These are phyloP conservation scores for Dicycla oo DNA, from an alignment of 2,888 invertebrate genomes.

Conservation along the genomic window DNA sequence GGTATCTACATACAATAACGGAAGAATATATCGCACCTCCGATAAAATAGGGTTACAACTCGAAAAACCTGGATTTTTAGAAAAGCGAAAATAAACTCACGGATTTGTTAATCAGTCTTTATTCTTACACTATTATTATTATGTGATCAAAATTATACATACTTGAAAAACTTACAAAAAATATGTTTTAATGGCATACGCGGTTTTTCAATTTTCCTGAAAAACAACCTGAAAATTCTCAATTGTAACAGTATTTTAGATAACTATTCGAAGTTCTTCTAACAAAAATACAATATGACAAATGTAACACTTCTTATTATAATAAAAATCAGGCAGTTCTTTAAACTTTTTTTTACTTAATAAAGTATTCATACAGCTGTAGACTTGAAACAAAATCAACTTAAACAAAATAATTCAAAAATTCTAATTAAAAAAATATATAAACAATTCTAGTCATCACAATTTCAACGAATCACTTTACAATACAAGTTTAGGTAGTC, in stretches of 20 bases:
- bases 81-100: too few relatives aligned
- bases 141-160: too few relatives aligned
- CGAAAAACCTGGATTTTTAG: too few relatives aligned
- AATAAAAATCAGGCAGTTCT: neutral
- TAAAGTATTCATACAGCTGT: too few relatives aligned
- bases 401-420: too few relatives aligned
- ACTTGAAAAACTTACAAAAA: too few relatives aligned
- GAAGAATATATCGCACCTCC: neutral
- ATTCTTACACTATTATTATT: too few relatives aligned
- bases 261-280: neutral
- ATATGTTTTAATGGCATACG: neutral
- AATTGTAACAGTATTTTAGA: conserved; percentile 3
- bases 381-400: too few relatives aligned
- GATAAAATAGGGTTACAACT: too few relatives aligned
- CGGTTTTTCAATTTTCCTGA: neutral
- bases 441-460: neutral
- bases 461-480: conserved; percentile 1
- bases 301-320: conserved; percentile 3
- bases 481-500: neutral
- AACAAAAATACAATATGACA: conserved; percentile 3
- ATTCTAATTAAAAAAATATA: too few relatives aligned
- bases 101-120: too few relatives aligned
- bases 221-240: neutral
- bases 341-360: too few relatives aligned
- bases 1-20: neutral